phyloP scores from a whole-genome alignment of 2,113 vertebrate species.

The Marcusenius ussheri region DNA sequence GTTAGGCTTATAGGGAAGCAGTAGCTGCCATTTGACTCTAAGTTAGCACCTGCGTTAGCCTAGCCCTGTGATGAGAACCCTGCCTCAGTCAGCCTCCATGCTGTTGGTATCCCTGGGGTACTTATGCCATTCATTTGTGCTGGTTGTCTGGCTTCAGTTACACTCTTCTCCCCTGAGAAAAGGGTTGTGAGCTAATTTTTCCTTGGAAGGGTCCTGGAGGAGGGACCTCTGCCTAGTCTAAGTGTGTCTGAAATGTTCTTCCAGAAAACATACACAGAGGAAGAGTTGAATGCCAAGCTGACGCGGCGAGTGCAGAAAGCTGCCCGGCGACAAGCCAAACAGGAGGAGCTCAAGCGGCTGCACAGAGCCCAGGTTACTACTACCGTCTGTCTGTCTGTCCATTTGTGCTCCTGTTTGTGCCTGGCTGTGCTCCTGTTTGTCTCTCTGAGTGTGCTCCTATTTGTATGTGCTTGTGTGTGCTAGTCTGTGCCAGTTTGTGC shows the following conservation, averaged over 20 bases:
- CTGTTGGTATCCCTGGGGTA: background rate
- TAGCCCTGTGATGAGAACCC: background rate
- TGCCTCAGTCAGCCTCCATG: background rate
- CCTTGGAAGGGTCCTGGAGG: slow-evolving; percentile 31
- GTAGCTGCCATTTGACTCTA: background rate
- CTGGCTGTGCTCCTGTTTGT: background rate
- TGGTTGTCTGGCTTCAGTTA: background rate
- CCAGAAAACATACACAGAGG: slow-evolving; percentile 66
- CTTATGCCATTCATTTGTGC: background rate
- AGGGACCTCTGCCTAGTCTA: slow-evolving; percentile 49
- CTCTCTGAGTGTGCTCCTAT: background rate
- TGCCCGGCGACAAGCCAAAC: slow-evolving; percentile 80
- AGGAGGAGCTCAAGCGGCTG: slow-evolving; percentile 84
- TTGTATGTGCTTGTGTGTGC: background rate
- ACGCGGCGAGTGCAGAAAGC: slow-evolving; percentile 78
- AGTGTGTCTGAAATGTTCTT: slow-evolving; percentile 52
- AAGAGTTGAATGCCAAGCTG: slow-evolving; percentile 74
- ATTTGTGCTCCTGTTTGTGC: background rate
- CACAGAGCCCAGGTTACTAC: slow-evolving; percentile 81
- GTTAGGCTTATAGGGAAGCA: background rate
- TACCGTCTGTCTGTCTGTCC: background rate
- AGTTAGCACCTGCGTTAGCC: background rate
- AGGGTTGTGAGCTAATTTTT: background rate
- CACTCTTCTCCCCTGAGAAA: background rate
- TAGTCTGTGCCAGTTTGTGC: background rate